These are phyloP conservation scores for Sminthurinus signatus DNA, from an alignment of 1,140 invertebrate genomes.

Conservation along the genomic window DNA sequence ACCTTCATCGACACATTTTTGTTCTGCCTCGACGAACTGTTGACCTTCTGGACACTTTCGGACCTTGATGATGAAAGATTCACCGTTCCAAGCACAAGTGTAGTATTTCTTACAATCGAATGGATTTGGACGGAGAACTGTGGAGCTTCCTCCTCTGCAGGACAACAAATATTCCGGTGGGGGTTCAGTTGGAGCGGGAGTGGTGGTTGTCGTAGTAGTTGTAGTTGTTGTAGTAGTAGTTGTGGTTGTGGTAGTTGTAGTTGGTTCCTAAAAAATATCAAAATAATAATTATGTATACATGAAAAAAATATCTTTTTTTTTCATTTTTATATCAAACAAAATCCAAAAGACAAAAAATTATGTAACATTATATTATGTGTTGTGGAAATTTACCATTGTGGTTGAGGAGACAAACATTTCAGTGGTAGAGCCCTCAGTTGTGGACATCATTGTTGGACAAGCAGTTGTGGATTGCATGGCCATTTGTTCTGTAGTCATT, in stretches of 20 bases:
- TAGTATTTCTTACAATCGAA: constrained; percentile 38
- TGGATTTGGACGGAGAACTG: constrained; percentile 35
- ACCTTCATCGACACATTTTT: constrained; percentile 27
- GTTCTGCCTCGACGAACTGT: constrained; percentile 31
- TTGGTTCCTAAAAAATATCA: constrained; percentile 10
- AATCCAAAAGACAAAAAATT: too few species aligned
- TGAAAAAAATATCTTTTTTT: too few species aligned
- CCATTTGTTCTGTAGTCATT: constrained; percentile 23
- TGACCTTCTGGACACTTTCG: constrained; percentile 29
- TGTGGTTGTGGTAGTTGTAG: constrained; percentile 11
- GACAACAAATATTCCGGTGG: constrained; percentile 29
- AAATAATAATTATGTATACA: too few species aligned
- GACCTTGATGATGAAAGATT: constrained; percentile 34
- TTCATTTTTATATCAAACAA: too few species aligned
- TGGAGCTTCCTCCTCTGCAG: constrained; percentile 28
- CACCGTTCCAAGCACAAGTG: constrained; percentile 34
- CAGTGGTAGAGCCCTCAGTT: constrained; percentile 17
- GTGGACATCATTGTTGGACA: constrained; percentile 32
- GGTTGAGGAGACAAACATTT: constrained; percentile 21
- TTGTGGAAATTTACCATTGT: too few species aligned
- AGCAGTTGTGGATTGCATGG: constrained; percentile 20
- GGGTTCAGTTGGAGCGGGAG: constrained; percentile 17
- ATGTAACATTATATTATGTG: too few species aligned
- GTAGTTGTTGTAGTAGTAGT: constrained; percentile 17
- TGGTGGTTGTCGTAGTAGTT: constrained; percentile 18